Evolutionary conservation across 2,888 invertebrate genomes (phyloP).

Genomic region (Campopleginae sp.): DNA sequence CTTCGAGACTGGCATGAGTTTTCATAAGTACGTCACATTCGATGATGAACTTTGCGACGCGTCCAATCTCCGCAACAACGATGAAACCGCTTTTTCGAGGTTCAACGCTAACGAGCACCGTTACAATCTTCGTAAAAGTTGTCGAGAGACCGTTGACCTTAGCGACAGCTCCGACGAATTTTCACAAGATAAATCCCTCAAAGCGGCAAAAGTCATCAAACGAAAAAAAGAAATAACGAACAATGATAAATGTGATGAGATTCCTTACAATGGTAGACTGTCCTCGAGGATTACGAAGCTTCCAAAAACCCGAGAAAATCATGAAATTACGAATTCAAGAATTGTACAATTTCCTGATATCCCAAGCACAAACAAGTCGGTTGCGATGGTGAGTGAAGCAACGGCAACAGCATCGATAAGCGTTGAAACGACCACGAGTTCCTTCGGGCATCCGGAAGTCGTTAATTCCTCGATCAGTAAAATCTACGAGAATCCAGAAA

Average conservation of each 20-base stretch:
- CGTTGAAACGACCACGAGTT: not conserved
- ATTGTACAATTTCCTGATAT: not conserved
- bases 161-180: constrained; percentile 14
- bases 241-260: not conserved
- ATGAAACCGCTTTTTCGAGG: not conserved
- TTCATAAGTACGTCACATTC: constrained; percentile 77
- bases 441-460: not conserved
- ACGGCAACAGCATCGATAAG: not conserved
- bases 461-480: not conserved
- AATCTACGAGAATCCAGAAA: constrained; percentile 15
- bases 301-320: not conserved
- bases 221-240: not conserved
- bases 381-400: not conserved
- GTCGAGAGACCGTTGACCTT: constrained; percentile 35
- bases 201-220: not conserved
- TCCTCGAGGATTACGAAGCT: not conserved
- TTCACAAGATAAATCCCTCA: not conserved
- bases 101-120: constrained; percentile 13
- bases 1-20: constrained; percentile 71
- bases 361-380: not conserved
- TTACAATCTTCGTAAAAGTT: constrained; percentile 57
- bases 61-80: constrained; percentile 20
- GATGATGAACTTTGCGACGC: constrained; percentile 75
- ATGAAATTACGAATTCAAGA: not conserved
- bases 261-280: not conserved